Base-by-base conservation (phyloP, 2,113 vertebrate genomes). In the Anoura caudifer region DNA sequence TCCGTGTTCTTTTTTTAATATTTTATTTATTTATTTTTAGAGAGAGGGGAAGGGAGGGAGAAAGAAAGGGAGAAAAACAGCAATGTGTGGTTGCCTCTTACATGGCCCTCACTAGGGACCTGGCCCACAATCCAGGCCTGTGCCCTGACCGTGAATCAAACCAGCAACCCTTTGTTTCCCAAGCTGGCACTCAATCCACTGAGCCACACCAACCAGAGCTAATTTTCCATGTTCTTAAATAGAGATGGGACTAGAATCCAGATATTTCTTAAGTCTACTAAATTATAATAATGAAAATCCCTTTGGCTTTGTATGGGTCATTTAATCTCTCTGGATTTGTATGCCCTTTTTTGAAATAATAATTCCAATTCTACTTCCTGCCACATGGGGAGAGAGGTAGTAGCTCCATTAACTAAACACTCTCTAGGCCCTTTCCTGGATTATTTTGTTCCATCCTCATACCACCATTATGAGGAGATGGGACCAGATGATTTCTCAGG, bases 191-290 rank as follows among this genome's bases (percentile, higher is more conserved):
- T 59, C 54, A 56, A 56, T 56, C 56, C 56, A 59, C 54, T 56
- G 54, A 56, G 54, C 20, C 22, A 59, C 22, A 59, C 22, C 56
- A 59, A 59, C 20, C 56, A 59, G 20, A 8, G 22, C 22, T 86
- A 73, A 93, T 70, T 75, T 82, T 63, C 26, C 45, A 75, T 56
- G 72, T 82, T 92, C n/a, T 73, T 91, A 61, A 91, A 77, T 50
- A 41, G 45, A 92, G 22, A 38, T 67, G 52, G 11, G 4, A 83
- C 69, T 93, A 85, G 72, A 83, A 56, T 86, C 16, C 52, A 83
- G 89, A 43, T 82, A 33, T 95, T 96, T 92, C 59, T 86, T 45
- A 70, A 87, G 17, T 80, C 28, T 90, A 82, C 75, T 87, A 56
- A 94, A 75, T 94, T 54, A 17, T n/a, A 87, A 81, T 26, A 96